Evolutionary conservation across 1,140 invertebrate species (phyloP), one percentile per base, ranked within the genome.

Genomic region (Drosophila miranda): DNA sequence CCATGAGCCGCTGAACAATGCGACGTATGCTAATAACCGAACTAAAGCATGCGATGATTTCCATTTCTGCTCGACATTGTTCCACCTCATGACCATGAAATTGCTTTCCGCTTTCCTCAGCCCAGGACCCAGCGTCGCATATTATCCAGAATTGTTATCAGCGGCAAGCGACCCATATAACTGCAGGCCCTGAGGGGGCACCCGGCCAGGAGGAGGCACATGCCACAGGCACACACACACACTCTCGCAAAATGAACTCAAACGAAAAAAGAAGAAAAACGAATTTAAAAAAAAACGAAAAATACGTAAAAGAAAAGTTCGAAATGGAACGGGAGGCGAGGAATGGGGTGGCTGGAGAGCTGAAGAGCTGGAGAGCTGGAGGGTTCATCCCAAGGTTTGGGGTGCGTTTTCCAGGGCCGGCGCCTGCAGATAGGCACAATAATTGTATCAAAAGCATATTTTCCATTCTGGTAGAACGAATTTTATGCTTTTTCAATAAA

Each of bases 401-500:
- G 78, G 75, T 71, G 78, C 64, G 71, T 75, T 67, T 38, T 44
- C 48, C 46, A 50, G 70, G 50, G 28, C 71, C 72, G 71, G 66
- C 59, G 83, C 83, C 82, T 82, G 82, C 66, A 87, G 84, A 88
- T 87, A 87, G 82, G 84, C 75, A 87, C 81, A 87, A 86, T 90
- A 86, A 90, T 90, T 89, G 89, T 90, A 90, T 90, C 89, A 90
- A 90, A 89, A 90, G 89, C 89, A 90, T 90, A 90, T 90, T 90
- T 90, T 90, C 75, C 86, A 90, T 90, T 90, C 89, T 90, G 87
- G 89, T 90, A 90, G 89, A 90, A 89, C 89, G 89, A 90, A 90
- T 90, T 90, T 90, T 90, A 90, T 90, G 87, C 83, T 81, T 90
- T 90, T 90, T 90, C 89, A 90, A 90, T 90, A 90, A 90, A 90